Conservation (phyloP, 2,113 vertebrate species). For the Lampris incognitus region DNA sequence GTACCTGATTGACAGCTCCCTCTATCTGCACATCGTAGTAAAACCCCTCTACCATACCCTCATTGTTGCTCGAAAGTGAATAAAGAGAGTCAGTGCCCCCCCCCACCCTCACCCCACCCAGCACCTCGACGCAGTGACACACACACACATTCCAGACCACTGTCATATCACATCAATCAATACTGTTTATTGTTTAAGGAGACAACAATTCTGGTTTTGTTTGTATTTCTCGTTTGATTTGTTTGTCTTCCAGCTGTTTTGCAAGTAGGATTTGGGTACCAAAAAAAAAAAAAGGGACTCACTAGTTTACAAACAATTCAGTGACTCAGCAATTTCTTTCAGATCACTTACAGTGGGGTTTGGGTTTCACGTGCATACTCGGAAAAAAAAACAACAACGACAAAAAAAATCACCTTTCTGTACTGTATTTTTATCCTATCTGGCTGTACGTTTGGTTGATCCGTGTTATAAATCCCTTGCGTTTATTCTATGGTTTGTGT, state of each 20-base stretch:
- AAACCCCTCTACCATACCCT: conserved; percentile 95
- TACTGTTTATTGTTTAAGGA: conserved; percentile 35
- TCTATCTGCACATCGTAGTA: conserved; percentile 94
- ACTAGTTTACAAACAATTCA: conserved; percentile 14
- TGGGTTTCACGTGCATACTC: conserved; percentile 20
- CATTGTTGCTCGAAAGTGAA: conserved; percentile 89
- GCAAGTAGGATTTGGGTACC: conserved; percentile 21
- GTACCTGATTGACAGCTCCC: conserved; percentile 95
- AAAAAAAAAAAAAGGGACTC: conserved; percentile 8
- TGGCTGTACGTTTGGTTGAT: conserved; percentile 28
- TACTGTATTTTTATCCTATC: conserved; percentile 55
- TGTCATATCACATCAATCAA: conserved; percentile 60
- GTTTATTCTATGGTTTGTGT: conserved; percentile 27
- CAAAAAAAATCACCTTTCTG: conserved; percentile 15
- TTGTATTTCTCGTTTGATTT: conserved; percentile 39
- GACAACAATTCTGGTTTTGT: conserved; percentile 41
- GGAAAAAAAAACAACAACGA: not conserved
- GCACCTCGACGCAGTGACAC: not conserved
- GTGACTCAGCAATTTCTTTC: conserved; percentile 25
- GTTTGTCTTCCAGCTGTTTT: conserved; percentile 55
- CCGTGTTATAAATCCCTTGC: conserved; percentile 4
- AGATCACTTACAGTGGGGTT: conserved; percentile 26
- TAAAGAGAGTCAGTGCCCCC: conserved; percentile 51
- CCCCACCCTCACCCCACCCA: conserved; percentile 3
- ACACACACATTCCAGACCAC: conserved; percentile 52